These are phyloP conservation scores for Patella ulyssiponensis DNA, from an alignment of 2,888 invertebrate genomes.

Conservation along the genomic window DNA sequence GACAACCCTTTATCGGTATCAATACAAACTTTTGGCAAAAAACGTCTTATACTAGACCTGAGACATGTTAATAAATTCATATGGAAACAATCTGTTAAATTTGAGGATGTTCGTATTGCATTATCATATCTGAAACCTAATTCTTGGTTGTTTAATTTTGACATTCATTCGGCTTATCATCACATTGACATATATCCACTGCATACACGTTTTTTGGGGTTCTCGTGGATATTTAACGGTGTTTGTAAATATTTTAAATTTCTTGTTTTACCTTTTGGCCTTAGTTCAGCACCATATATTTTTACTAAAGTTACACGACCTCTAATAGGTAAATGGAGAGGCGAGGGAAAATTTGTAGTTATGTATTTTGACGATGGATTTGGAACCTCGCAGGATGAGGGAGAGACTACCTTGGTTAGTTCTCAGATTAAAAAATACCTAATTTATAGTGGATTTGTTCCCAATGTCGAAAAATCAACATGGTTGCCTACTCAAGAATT, in stretches of 20 bases:
- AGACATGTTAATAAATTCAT: not conserved
- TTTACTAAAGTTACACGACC: too few relatives aligned
- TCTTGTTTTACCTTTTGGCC: too few relatives aligned
- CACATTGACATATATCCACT: too few relatives aligned
- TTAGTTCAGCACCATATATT: too few relatives aligned
- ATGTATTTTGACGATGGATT: not conserved
- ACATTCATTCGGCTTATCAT: slow-evolving; percentile 8
- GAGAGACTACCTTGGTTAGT: not conserved
- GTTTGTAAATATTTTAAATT: too few relatives aligned
- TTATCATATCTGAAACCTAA: not conserved
- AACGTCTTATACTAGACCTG: slow-evolving; percentile 19
- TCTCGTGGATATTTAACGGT: too few relatives aligned
- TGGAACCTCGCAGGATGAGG: not conserved
- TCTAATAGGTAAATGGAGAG: too few relatives aligned
- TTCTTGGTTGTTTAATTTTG: slow-evolving; percentile 11
- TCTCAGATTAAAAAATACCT: not conserved
- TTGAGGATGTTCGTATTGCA: not conserved
- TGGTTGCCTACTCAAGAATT: not conserved
- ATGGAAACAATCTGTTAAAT: not conserved
- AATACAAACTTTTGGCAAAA: slow-evolving; percentile 10
- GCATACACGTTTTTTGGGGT: too few relatives aligned
- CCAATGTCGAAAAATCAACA: slow-evolving; percentile 4
- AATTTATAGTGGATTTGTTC: not conserved
- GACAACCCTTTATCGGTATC: slow-evolving; percentile 15
- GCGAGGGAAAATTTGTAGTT: too few relatives aligned